Evolutionary conservation across 1,140 invertebrate species (phyloP), one percentile per base, ranked within the genome.

Genomic region (Aphidius gifuensis): DNA sequence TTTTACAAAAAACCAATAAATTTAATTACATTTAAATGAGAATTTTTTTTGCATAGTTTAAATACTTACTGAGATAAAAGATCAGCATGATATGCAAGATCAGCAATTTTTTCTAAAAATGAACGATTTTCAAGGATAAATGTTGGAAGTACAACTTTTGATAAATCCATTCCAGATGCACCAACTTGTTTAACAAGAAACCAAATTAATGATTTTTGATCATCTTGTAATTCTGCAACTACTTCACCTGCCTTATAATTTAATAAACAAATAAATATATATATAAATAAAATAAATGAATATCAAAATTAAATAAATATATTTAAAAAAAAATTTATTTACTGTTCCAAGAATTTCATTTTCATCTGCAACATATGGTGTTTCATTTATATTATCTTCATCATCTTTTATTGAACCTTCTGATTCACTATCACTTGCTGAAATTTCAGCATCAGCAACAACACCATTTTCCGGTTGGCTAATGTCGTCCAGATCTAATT

Each of bases 161-260:
- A 95, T n/a, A 97, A 80, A 81, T 97, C 95, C 94, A 97, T 97
- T 21, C 95, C 94, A 21, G 95, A 95, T 32, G 23, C 23, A 32
- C 94, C 84, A 69, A 96, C 92, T 85, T 97, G 94, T 79, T 97
- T 97, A 69, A 97, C 83, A 16, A 97, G 83, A 70, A 90, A 93
- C 94, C 94, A 97, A 71, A 98, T 90, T 42, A 97, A 80, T 32
- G 92, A 94, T 76, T 96, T 97, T 81, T 97, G 96, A 76, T 97
- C 94, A 56, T 98, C 95, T 9, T 90, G 91, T 39, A 98, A 85
- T 76, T 96, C 94, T 74, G 96, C 91, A 3, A 94, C 91, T 69
- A 96, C 88, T 74, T 94, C 93, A 5, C 93, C 93, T 64, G 88
- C 88, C 89, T 93, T 73, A 9, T 73, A 66, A 66, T 21, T 64